Percentiles rank a stretch among this genome's conserved stretches.
These are phyloP conservation scores for Sitta carolinensis DNA, from an alignment of 2,797 vertebrate genomes.

Conservation along the genomic window DNA sequence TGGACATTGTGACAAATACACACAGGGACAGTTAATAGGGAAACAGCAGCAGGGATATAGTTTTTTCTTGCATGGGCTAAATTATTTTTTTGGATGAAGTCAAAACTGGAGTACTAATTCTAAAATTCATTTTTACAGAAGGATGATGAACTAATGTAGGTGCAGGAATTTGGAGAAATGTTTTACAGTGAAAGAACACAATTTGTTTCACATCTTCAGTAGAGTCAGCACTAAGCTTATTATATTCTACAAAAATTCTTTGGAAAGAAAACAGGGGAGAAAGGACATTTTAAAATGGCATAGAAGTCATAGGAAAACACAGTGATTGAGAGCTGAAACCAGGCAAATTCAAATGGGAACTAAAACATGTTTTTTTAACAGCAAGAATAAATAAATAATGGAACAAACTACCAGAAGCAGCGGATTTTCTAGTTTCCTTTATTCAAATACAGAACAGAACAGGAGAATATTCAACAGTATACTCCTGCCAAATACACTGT, in stretches of 20 bases:
- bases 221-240: not conserved
- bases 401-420: not conserved
- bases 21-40: not conserved
- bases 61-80: not conserved
- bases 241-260: not conserved
- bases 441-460: not conserved
- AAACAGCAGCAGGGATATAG: not conserved
- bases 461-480: not conserved
- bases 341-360: constrained; percentile 6
- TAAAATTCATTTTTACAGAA: not conserved
- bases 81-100: not conserved
- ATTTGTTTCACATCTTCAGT: not conserved
- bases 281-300: not conserved
- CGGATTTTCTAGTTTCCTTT: not conserved
- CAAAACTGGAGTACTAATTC: not conserved
- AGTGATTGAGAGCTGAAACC: not conserved
- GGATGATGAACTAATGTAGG: not conserved
- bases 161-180: not conserved
- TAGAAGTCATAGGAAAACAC: not conserved
- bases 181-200: not conserved
- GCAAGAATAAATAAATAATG: not conserved
- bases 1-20: not conserved
- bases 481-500: not conserved
- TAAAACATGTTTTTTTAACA: not conserved
- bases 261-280: not conserved